These are phyloP conservation scores for Eubasilissa regina DNA, from an alignment of 1,140 invertebrate species.

Conservation along the genomic window DNA sequence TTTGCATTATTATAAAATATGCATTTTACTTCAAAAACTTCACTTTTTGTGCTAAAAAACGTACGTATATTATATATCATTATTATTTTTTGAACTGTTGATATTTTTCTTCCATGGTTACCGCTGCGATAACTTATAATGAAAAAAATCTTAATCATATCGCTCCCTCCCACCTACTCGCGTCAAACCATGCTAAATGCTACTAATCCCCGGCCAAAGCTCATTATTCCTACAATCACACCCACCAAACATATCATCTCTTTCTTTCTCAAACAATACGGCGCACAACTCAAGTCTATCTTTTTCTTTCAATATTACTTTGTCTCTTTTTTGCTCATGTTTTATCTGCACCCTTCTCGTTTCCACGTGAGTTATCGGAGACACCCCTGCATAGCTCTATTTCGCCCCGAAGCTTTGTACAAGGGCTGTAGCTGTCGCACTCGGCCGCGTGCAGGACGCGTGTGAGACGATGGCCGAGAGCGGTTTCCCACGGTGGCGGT, in stretches of 20 bases:
- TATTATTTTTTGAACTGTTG: no score
- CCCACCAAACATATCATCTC: neutral
- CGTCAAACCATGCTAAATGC: no score
- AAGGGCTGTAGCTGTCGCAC: constrained; percentile 5
- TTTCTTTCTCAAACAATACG: neutral
- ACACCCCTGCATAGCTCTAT: neutral
- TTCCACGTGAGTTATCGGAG: neutral
- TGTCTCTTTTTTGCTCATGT: neutral
- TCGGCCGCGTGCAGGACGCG: constrained; percentile 46
- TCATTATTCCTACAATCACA: neutral
- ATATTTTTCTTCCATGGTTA: no score
- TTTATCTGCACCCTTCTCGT: neutral
- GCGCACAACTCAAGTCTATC: neutral
- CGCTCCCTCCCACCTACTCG: no score
- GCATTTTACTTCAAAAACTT: no score
- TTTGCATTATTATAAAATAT: no score
- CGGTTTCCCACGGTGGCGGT: constrained; percentile 41
- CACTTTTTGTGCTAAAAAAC: no score
- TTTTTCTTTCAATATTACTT: neutral
- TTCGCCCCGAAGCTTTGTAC: constrained; percentile 4
- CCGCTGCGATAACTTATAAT: no score
- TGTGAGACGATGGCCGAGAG: constrained; percentile 24
- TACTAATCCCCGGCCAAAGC: no score
- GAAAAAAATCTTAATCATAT: no score
- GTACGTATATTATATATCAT: no score